Base-by-base conservation (phyloP, 1,140 invertebrate genomes). In the Tetragonula clypearis region DNA sequence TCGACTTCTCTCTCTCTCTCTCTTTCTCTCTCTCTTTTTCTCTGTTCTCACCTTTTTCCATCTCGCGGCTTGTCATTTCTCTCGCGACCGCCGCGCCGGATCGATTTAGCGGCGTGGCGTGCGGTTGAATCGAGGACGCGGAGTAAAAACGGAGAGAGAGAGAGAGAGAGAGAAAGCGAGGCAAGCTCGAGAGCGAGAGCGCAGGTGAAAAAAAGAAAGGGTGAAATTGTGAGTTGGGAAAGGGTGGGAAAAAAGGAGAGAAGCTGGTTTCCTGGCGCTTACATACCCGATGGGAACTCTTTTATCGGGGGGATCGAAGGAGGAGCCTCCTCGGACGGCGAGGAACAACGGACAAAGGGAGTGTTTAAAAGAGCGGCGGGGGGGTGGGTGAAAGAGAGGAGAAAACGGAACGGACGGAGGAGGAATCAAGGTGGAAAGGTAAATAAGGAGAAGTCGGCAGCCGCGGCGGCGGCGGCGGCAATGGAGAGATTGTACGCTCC, bases 371-470 rank as follows among this genome's bases (percentile, higher is more conserved):
- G 72, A 71, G 76, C 35, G 14, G 77, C 41, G 21, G 71, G 68
- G 55, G 14, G 69, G n/a, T n/a, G 69, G 15, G 19, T 21, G 53
- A 71, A 65, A 19, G 53, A 71, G 55, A 19, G 56, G 14, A 58
- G 53, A 53, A 49, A 19, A 53, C 41, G 26, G 41, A n/a, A 65
- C 2, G 11, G 26, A 53, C 12, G 21, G 66, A 69, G 78, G 76
- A 84, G 78, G 82, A 84, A 84, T 68, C 74, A 78, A 78, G 75
- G 66, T 71, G 75, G 75, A 79, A 79, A 79, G 76, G 82, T 84
- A 84, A 79, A 84, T 79, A 84, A 49, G 53, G 66, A 53, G 58
- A 73, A 53, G 76, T n/a, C 17, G 68, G 26, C 11, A 53, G 49
- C 58, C 23, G 58, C 35, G 35, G 35, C 2, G 35, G 35, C 35